Evolutionary conservation across 92 coral and sea anemone species (phyloP), one percentile per base, ranked within the genome.

Genomic region (Micromussa lordhowensis): DNA sequence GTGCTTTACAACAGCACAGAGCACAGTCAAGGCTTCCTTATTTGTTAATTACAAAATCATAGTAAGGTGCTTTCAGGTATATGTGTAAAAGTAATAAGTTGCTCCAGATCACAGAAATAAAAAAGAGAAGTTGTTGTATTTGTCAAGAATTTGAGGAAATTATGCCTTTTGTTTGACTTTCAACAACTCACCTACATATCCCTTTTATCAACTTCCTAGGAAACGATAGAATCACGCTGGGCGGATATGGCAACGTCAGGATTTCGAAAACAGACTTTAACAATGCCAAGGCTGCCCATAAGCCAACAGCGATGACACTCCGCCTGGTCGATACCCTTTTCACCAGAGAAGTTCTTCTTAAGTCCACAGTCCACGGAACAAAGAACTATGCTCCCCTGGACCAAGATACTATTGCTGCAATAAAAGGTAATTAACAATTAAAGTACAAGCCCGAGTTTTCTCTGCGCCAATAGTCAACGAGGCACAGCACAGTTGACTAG

Each of bases 321-420:
- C 82, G 32, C 38, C 63, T 78, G 57, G 82, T 57, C 28, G 82
- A 78, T 55, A 24, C 29, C 64, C 82, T 78, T 13, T 78, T 78
- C 63, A n/a, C 63, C 29, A 78, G n/a, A 22, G 82, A 49, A 13
- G 36, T 29, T 34, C 63, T 80, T 3, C 70, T 58, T 3, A 55
- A 26, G 26, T 80, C 73, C 3, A 80, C 73, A 18, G 70, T 80
- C 84, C 72, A 57, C 31, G 84, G 84, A 18, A 57, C 84, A 17
- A 80, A 80, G 29, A 73, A 80, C 30, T 80, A 18, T 28, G 68
- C 71, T 53, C 59, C 84, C 31, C 84, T 80, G 35, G 84, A 80
- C 40, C 70, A 21, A 6, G n/a, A 31, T 38, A 64, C 21, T 6
- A 58, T 80, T 58, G 84, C 84, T 21, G 73, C 84, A 80, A 80